These are phyloP conservation scores for Drosophila tristis DNA, from an alignment of 1,140 invertebrate genomes.

Conservation along the genomic window DNA sequence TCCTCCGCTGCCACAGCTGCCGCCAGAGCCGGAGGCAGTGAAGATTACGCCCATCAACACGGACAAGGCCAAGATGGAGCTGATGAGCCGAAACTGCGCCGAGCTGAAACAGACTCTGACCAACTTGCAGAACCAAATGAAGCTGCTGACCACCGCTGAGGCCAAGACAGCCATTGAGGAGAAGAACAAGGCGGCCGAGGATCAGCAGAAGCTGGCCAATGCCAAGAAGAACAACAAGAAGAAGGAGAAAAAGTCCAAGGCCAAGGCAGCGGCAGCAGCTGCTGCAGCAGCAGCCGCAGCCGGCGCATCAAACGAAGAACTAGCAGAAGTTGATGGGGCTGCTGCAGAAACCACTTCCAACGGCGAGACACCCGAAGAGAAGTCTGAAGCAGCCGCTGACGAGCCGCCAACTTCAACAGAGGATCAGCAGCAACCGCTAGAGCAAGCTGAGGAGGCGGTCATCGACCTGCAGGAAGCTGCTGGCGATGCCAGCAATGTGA, in stretches of 20 bases:
- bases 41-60: conserved; percentile 57
- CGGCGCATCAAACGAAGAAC: conserved; percentile 7
- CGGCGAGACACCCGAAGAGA: conserved; percentile 1
- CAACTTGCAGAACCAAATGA: conserved; percentile 86
- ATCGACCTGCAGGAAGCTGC: conserved; percentile 27
- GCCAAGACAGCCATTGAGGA: conserved; percentile 53
- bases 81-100: conserved; percentile 86
- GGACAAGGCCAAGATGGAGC: conserved; percentile 85
- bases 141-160: conserved; percentile 80
- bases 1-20: conserved; percentile 84
- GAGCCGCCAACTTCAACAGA: neutral
- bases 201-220: conserved; percentile 56
- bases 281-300: conserved; percentile 38
- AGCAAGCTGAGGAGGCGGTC: no score
- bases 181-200: conserved; percentile 47
- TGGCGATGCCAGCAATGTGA: conserved; percentile 13
- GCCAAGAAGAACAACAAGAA: conserved; percentile 74
- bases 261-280: conserved; percentile 63
- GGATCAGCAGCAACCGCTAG: neutral
- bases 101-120: conserved; percentile 86
- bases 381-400: no score
- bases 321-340: no score
- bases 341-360: conserved; percentile 5
- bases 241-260: conserved; percentile 69
- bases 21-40: conserved; percentile 80